Percentiles rank a stretch among this genome's conserved stretches.
Evolutionary conservation across 2,113 vertebrate genomes (phyloP).

Genomic region (Pristiophorus japonicus): DNA sequence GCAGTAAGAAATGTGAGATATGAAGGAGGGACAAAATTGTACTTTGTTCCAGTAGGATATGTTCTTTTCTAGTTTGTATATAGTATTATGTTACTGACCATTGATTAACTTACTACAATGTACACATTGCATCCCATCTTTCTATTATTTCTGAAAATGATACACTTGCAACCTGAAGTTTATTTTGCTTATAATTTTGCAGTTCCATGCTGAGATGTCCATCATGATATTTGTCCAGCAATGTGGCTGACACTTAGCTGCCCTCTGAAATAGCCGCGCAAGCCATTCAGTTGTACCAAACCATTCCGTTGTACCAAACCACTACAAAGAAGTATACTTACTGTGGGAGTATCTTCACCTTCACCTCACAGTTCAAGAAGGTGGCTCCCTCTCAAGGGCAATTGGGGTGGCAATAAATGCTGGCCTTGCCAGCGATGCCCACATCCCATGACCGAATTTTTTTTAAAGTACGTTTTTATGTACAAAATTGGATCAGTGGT

Average conservation of each 20-base stretch:
- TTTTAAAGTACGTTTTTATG: background rate
- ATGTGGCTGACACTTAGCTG: too few relatives aligned
- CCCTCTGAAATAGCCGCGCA: too few relatives aligned
- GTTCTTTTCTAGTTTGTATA: background rate
- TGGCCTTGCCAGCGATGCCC: too few relatives aligned
- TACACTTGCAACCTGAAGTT: background rate
- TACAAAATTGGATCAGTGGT: background rate
- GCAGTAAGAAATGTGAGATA: background rate
- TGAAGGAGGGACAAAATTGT: background rate
- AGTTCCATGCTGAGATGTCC: background rate
- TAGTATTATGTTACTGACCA: background rate
- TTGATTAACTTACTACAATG: background rate
- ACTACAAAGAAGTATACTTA: too few relatives aligned
- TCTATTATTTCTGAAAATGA: background rate
- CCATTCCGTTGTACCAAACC: too few relatives aligned
- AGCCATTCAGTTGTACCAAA: too few relatives aligned
- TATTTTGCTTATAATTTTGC: background rate
- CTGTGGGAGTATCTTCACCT: too few relatives aligned
- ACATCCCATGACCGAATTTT: too few relatives aligned
- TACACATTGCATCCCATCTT: background rate
- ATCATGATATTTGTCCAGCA: background rate
- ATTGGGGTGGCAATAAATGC: too few relatives aligned
- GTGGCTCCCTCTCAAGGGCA: too few relatives aligned
- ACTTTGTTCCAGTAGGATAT: background rate
- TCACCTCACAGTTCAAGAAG: too few relatives aligned